Base-by-base conservation (phyloP, 2,797 vertebrate genomes). In the Phrynocephalus forsythii region DNA sequence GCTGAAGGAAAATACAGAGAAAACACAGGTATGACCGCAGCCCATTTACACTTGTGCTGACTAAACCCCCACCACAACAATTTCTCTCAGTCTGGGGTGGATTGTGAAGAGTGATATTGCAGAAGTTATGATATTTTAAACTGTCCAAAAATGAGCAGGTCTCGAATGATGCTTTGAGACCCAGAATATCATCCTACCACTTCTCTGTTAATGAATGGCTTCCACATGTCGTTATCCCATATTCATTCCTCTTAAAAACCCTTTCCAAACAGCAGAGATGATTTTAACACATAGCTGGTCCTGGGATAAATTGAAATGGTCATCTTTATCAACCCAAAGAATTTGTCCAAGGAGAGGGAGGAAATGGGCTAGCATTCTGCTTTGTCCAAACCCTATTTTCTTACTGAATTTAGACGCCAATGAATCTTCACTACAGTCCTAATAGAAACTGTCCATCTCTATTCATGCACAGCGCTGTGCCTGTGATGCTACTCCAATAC, bases 401-500 rank as follows among this genome's bases (percentile, higher is more conserved):
- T 33, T 69, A 79, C 16, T 84, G 63, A 84, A 77, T 82, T 79
- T 69, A 85, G 52, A 33, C 22, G 26, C 75, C 72, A 71, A 76
- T 84, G 82, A 79, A 73, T 50, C 78, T 80, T 66, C 38, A 52
- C 28, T 50, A 77, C 48, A n/a, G 18, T 33, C 6, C n/a, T 83
- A 83, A 78, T 84, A 67, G 56, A 73, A 67, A 84, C n/a, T 80
- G 69, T 80, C 77, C 60, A 75, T 75, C 82, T 73, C 1, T 69
- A 3, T 67, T 90, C 63, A 1, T 52, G 0, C 5, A 63, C 79
- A 63, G 0, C 0, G 33, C 24, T 13, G 18, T 0, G 1, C 73
- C 86, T 56, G 10, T 89, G 20, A 10, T 82, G 87, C 79, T 90
- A 44, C 4, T 83, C 16, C 81, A 2, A 83, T 6, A 86, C 81